These are phyloP conservation scores for Drosophila birchii DNA, from an alignment of 2,888 invertebrate species.

Conservation along the genomic window DNA sequence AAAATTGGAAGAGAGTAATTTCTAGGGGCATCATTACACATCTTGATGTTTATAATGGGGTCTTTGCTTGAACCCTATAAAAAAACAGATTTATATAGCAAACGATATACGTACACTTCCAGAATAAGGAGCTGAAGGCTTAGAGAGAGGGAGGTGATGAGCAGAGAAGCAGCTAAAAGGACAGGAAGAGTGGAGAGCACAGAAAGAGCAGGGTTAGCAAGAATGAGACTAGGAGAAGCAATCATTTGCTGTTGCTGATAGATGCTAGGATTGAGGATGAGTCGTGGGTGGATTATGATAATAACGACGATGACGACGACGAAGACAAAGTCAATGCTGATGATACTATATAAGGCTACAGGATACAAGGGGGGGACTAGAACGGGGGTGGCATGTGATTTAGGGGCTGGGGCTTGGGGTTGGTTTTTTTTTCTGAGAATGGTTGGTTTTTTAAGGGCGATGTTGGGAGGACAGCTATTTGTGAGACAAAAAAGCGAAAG, in stretches of 20 bases:
- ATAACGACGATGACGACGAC: conserved; percentile 6
- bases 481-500: conserved; percentile 50
- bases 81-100: neutral
- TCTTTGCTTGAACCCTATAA: conserved; percentile 3
- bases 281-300: conserved; percentile 8
- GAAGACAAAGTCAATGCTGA: conserved; percentile 69
- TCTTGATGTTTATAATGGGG: neutral
- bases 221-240: neutral
- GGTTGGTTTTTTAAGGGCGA: conserved; percentile 24
- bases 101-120: conserved; percentile 30
- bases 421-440: neutral
- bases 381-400: conserved; percentile 18
- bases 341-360: conserved; percentile 68
- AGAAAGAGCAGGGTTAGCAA: neutral
- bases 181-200: neutral
- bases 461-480: conserved; percentile 63
- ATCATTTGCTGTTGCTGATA: conserved; percentile 45
- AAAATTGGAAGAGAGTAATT: neutral
- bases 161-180: neutral
- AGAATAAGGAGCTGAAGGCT: conserved; percentile 3
- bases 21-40: neutral
- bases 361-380: conserved; percentile 41
- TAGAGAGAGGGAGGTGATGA: neutral
- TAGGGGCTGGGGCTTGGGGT: conserved; percentile 17
- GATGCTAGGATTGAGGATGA: conserved; percentile 41